Percentiles rank a stretch among this genome's conserved stretches.
Evolutionary conservation across 2,113 vertebrate genomes (phyloP).

Genomic region (Grantiella picta): DNA sequence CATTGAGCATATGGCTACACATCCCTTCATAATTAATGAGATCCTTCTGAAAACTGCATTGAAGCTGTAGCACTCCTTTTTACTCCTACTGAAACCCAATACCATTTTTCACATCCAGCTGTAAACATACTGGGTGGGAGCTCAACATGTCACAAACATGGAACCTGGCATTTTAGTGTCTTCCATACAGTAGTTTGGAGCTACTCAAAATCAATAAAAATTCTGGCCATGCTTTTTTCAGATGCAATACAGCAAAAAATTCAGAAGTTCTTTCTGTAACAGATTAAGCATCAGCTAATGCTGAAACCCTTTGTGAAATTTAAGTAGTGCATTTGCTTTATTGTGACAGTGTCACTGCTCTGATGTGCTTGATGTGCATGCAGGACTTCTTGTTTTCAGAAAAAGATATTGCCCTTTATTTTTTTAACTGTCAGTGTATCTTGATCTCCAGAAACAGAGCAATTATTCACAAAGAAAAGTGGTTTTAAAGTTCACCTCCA

Average conservation of each 20-base stretch:
- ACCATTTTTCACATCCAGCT: not conserved
- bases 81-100: not conserved
- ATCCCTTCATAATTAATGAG: not conserved
- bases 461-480: not conserved
- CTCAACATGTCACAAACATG: not conserved
- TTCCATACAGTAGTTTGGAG: not conserved
- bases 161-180: not conserved
- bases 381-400: not conserved
- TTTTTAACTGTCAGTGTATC: not conserved
- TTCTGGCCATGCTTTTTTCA: not conserved
- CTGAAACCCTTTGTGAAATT: not conserved
- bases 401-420: not conserved
- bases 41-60: not conserved
- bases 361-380: not conserved
- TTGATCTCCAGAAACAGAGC: not conserved
- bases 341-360: not conserved
- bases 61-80: not conserved
- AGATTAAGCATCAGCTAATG: not conserved
- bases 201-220: not conserved
- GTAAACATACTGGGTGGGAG: not conserved
- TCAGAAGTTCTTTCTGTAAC: not conserved
- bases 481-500: not conserved
- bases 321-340: not conserved
- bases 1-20: not conserved
- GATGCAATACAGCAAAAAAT: not conserved